Evolutionary conservation across 1,140 invertebrate species (phyloP).

Genomic region (Tetragnatha versicolor): DNA sequence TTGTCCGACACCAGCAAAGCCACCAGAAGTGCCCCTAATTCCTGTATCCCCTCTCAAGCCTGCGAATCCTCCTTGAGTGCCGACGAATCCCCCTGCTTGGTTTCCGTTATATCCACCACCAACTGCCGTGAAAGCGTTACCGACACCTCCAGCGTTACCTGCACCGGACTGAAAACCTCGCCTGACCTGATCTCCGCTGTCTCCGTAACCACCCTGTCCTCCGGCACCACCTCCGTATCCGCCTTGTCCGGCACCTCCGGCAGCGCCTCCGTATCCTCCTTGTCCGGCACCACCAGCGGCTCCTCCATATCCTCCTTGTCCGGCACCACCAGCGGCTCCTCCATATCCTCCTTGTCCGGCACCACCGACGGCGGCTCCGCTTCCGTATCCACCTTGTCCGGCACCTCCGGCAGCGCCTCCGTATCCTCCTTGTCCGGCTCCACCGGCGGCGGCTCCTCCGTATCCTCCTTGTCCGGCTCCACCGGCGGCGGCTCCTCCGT

Average conservation of each 20-base stretch:
- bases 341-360: conserved; percentile 18
- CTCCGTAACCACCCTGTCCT: background rate
- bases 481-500: conserved; percentile 18
- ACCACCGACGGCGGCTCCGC: background rate
- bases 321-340: conserved; percentile 7
- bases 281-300: conserved; percentile 19
- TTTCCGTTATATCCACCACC: conserved; percentile 32
- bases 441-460: conserved; percentile 9
- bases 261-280: background rate
- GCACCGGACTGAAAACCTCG: conserved; percentile 4
- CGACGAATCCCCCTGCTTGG: conserved; percentile 16
- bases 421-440: conserved; percentile 14
- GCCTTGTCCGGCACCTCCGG: conserved; percentile 3
- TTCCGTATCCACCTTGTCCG: background rate
- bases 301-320: background rate
- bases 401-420: background rate
- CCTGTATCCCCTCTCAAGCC: conserved; percentile 32
- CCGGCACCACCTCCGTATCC: conserved; percentile 24
- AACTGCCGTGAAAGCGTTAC: conserved; percentile 19
- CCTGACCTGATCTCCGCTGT: conserved; percentile 32
- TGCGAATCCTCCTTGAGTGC: conserved; percentile 26
- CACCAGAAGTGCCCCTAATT: conserved; percentile 13
- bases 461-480: background rate
- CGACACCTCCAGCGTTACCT: conserved; percentile 24
- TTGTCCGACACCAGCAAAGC: conserved; percentile 44